Evolutionary conservation across 2,797 vertebrate genomes (phyloP), one percentile per base, ranked within the genome.

Genomic region (Chromobotia macracanthus): DNA sequence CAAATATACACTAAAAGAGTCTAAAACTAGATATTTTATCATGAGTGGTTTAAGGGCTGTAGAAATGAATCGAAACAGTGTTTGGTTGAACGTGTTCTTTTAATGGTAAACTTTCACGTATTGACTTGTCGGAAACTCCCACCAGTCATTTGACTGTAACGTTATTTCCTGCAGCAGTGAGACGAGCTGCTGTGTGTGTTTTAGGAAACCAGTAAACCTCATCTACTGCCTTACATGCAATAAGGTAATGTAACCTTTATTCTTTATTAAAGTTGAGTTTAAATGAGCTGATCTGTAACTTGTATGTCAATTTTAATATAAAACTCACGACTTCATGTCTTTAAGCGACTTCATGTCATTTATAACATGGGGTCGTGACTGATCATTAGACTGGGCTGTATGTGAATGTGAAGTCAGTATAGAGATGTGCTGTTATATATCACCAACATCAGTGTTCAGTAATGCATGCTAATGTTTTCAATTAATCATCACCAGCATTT

Each of bases 241-340:
- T 38, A 35, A 92, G 91, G 92, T 93, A 87, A 25, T n/a, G 25
- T 12, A n/a, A 69, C 12, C 3, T 50, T 38, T 61, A 48, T 60
- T 10, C 10, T 77, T 69, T 0, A 50, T 31, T 63, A 6, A 28
- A 56, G 3, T 28, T 1, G 12, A 25, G 21, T 58, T 58, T 3
- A 23, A n/a, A n/a, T n/a, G n/a, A n/a, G n/a, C n/a, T n/a, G n/a
- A n/a, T n/a, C n/a, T n/a, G n/a, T n/a, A n/a, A n/a, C n/a, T n/a
- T n/a, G n/a, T n/a, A n/a, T n/a, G n/a, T n/a, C n/a, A n/a, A n/a
- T n/a, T n/a, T n/a, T n/a, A n/a, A n/a, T n/a, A n/a, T n/a, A n/a
- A n/a, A n/a, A n/a, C n/a, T n/a, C 1, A 11, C 15, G 12, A 74
- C 0, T 10, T 35, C 16, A 35, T 1, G 35, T 48, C 41, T 58